Evolutionary conservation across 2,113 vertebrate genomes (phyloP).

Genomic region (Noturus placidus): DNA sequence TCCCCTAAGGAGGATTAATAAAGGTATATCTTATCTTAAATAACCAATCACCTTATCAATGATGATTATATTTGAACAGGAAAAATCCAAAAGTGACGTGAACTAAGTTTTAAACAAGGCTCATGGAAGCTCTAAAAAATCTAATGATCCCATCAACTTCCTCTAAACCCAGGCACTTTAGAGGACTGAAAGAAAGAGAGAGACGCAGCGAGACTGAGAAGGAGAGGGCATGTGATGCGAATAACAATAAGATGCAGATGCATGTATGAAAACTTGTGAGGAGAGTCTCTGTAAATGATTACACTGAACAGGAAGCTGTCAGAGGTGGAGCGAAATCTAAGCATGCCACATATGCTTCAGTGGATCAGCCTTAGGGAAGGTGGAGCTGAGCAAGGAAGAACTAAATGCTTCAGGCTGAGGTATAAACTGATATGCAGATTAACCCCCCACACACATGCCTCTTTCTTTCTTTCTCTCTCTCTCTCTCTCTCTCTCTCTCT

Average conservation of each 20-base stretch:
- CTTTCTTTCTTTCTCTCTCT: no score
- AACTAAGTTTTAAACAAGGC: conserved; percentile 1
- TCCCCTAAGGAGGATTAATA: no score
- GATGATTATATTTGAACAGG: not conserved
- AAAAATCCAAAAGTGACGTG: not conserved
- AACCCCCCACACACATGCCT: not conserved
- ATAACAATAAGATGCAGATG: conserved; percentile 52
- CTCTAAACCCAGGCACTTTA: conserved; percentile 33
- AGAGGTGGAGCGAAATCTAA: conserved; percentile 9
- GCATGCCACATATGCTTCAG: conserved; percentile 30
- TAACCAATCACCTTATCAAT: not conserved
- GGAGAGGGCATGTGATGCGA: conserved; percentile 34
- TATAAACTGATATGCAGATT: conserved; percentile 28
- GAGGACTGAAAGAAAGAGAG: conserved; percentile 21
- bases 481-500: no score
- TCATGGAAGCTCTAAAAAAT: not conserved
- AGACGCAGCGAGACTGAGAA: conserved; percentile 16
- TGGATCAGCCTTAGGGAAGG: conserved; percentile 19
- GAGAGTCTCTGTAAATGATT: conserved; percentile 38
- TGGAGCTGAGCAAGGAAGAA: conserved; percentile 19
- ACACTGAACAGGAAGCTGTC: conserved; percentile 33
- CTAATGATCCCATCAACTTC: conserved; percentile 13
- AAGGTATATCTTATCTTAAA: not conserved
- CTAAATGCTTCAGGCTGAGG: conserved; percentile 20
- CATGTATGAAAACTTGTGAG: conserved; percentile 17